Evolutionary conservation across 2,888 invertebrate genomes (phyloP).

Genomic region (Julus scanicus): DNA sequence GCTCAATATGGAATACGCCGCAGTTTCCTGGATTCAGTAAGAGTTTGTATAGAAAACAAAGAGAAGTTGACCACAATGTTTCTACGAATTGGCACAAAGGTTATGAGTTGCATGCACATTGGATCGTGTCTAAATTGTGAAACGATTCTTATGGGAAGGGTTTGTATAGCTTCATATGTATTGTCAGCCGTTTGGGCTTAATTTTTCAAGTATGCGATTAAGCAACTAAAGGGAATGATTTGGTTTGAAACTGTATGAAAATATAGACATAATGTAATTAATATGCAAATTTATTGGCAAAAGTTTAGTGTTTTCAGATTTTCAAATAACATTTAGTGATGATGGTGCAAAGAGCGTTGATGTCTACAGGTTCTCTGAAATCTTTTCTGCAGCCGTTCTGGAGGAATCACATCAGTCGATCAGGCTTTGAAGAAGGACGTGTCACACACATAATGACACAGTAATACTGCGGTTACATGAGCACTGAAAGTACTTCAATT

Average conservation of each 20-base stretch:
- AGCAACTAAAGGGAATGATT: constrained; percentile 10
- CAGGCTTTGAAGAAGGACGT: no score
- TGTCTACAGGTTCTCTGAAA: background rate
- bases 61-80: constrained; percentile 3
- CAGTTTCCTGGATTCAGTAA: background rate
- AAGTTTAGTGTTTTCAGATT: no score
- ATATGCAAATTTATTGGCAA: no score
- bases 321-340: no score
- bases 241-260: background rate
- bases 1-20: background rate
- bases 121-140: constrained; percentile 15
- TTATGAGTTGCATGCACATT: background rate
- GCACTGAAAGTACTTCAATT: no score
- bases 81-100: background rate
- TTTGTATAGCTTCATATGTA: background rate
- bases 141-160: constrained; percentile 4
- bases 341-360: no score
- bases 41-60: background rate
- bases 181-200: background rate
- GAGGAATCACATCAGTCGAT: no score
- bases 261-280: no score
- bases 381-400: no score
- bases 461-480: no score
- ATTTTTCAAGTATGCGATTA: background rate
- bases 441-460: no score